Conservation (phyloP, 2,888 invertebrate species). For the Blastobasis adustella region DNA sequence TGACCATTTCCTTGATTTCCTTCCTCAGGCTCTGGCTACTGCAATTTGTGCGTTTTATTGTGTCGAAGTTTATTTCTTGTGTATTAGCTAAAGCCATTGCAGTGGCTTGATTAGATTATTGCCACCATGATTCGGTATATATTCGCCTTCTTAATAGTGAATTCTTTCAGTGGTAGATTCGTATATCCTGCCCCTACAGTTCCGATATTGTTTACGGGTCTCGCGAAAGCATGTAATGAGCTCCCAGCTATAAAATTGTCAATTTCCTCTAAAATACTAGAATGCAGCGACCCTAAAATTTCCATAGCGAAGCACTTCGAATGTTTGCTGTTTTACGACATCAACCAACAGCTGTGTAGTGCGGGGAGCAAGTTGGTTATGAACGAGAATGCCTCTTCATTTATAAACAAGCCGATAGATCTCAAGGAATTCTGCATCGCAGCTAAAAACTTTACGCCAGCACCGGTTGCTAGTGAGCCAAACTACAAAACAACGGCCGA, state of each 20-base stretch:
- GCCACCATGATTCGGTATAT: conserved; percentile 42
- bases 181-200: conserved; percentile 19
- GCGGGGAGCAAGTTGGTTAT: conserved; percentile 24
- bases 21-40: too few relatives aligned
- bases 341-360: conserved; percentile 47
- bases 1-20: too few relatives aligned
- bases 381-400: conserved; percentile 25
- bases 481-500: conserved; percentile 29
- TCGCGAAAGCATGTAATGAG: conserved; percentile 35
- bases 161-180: conserved; percentile 39
- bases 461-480: conserved; percentile 25
- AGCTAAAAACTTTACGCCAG: conserved; percentile 42
- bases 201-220: conserved; percentile 14
- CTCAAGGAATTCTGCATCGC: conserved; percentile 33
- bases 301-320: conserved; percentile 25
- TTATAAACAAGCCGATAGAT: conserved; percentile 33
- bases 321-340: conserved; percentile 59
- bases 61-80: too few relatives aligned
- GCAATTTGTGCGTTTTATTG: too few relatives aligned
- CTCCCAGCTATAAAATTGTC: conserved; percentile 35
- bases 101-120: too few relatives aligned
- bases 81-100: too few relatives aligned
- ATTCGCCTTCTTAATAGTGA: conserved; percentile 40
- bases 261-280: conserved; percentile 30
- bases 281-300: conserved; percentile 25